These are phyloP conservation scores for Harpalus rubripes DNA, from an alignment of 2,888 invertebrate species.

Conservation along the genomic window DNA sequence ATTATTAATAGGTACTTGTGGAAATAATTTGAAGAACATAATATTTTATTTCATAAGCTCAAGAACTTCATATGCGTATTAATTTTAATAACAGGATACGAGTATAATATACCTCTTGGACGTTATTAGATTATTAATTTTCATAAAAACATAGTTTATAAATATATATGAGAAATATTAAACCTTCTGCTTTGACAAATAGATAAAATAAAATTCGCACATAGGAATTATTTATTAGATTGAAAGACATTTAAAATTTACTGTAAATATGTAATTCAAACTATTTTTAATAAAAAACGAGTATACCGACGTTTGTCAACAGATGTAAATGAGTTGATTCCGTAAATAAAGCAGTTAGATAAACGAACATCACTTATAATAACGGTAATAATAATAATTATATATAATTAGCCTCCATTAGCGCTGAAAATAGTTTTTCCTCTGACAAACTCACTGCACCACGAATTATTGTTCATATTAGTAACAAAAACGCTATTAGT, in stretches of 20 bases:
- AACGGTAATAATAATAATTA: constrained; percentile 22
- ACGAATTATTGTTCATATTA: constrained; percentile 25
- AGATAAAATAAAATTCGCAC: too few relatives aligned
- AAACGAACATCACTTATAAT: constrained; percentile 10
- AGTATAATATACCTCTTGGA: too few relatives aligned
- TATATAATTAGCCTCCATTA: constrained; percentile 24
- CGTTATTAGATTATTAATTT: too few relatives aligned
- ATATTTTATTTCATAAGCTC: too few relatives aligned
- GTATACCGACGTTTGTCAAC: background rate
- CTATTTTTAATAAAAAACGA: background rate
- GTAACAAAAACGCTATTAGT: constrained; percentile 5
- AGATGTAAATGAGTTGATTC: background rate
- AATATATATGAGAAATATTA: too few relatives aligned
- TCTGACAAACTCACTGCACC: background rate
- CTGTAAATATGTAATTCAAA: background rate
- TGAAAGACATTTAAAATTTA: background rate
- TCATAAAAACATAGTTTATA: too few relatives aligned
- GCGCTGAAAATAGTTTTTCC: constrained; percentile 8
- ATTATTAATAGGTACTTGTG: too few relatives aligned
- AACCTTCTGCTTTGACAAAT: too few relatives aligned
- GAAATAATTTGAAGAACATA: too few relatives aligned
- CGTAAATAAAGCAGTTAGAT: constrained; percentile 14
- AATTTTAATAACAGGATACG: too few relatives aligned
- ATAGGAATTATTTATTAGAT: too few relatives aligned
- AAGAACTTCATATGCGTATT: too few relatives aligned